Evolutionary conservation across 2,113 vertebrate species (phyloP).

Genomic region (Eudyptes chrysolophus): DNA sequence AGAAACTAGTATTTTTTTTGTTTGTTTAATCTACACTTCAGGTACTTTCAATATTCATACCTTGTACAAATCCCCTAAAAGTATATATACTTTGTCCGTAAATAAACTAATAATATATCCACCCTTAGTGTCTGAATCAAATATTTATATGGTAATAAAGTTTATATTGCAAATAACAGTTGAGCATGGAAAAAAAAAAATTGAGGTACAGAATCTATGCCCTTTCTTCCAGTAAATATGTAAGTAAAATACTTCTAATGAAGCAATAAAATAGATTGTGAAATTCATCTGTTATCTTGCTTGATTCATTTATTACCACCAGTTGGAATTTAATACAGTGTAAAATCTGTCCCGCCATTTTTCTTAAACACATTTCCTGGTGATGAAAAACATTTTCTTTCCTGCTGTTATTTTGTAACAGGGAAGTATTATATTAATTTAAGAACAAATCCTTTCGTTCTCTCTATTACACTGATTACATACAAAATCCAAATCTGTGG

Average conservation of each 20-base stretch:
- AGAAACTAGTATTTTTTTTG: neutral
- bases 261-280: neutral
- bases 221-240: neutral
- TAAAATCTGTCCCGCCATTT: neutral
- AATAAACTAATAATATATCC: neutral
- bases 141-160: neutral
- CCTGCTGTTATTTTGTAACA: constrained; percentile 19
- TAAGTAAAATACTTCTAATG: neutral
- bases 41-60: neutral
- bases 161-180: neutral
- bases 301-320: constrained; percentile 18
- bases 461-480: constrained; percentile 16
- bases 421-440: constrained; percentile 25
- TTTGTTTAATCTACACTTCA: neutral
- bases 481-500: constrained; percentile 17
- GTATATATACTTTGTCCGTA: neutral
- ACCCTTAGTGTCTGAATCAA: neutral
- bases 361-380: neutral
- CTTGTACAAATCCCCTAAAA: neutral
- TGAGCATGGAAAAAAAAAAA: neutral
- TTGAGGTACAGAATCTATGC: neutral
- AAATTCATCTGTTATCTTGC: neutral
- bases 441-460: constrained; percentile 41
- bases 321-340: constrained; percentile 17
- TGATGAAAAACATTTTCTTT: neutral